Evolutionary conservation across 2,797 vertebrate species (phyloP), one percentile per base, ranked within the genome.

Genomic region (Crocidura indochinensis): DNA sequence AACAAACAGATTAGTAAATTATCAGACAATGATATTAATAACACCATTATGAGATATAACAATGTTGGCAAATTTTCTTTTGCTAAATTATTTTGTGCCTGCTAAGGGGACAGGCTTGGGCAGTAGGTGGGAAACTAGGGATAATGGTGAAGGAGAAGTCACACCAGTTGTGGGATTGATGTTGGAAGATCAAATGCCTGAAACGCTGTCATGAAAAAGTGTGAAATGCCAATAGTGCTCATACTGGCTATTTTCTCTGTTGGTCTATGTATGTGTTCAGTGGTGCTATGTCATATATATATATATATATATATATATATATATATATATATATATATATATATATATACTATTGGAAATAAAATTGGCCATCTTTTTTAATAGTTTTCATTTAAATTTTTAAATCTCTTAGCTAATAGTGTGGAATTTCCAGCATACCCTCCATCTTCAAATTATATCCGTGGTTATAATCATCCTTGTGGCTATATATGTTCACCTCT

Each of bases 391-490:
- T 85, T 87, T 56, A 68, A 46, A 44, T 47, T 88, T 46, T 74
- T 73, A 38, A 92, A 87, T 83, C 73, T 27, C 19, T 67, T 93
- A 98, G 97, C 96, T 82, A 49, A 83, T 44, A 98, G 97, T 22
- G 94, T 98, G 88, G 96, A 97, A 22, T 95, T 98, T 68, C 95
- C 96, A 78, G 56, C 26, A 56, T 97, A 91, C 46, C 97, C 96
- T 86, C 92, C 96, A 10, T 62, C 95, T 78, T 85, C 96, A 84
- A 69, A 90, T 84, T 96, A 96, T 46, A 83, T 98, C 78, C 97
- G 96, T 82, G 98, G 97, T 60, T 96, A 72, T 19, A 98, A 97
- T 84, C 97, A 97, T 81, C 95, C 97, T 29, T 98, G 95, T n/a
- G 97, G 97, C 68, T 98, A 96, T 4, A 82, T 97, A 0, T 98